phyloP scores from a whole-genome alignment of 2,113 vertebrate species.

The Etheostoma spectabile region DNA sequence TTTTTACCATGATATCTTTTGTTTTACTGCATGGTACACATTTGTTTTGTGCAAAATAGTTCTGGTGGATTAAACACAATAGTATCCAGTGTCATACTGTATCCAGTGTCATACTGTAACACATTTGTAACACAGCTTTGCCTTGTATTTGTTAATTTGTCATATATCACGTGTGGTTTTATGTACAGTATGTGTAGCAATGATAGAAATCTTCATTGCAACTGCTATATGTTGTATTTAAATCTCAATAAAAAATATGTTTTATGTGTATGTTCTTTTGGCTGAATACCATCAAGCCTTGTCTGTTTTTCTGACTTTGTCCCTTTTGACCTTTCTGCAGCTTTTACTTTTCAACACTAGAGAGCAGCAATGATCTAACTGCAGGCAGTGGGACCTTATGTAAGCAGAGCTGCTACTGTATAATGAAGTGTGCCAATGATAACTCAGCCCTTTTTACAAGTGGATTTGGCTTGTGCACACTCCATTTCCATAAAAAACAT shows the following conservation, averaged over 20 bases:
- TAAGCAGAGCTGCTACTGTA: constrained; percentile 72
- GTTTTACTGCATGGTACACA: neutral
- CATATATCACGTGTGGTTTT: too few species aligned
- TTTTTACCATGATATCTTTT: neutral
- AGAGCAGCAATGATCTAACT: constrained; percentile 68
- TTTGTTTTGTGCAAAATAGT: neutral
- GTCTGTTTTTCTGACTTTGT: constrained; percentile 63
- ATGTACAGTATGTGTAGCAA: too few species aligned
- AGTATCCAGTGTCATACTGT: neutral
- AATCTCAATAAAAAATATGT: constrained; percentile 9
- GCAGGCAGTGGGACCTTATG: constrained; percentile 60
- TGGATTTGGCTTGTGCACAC: constrained; percentile 65
- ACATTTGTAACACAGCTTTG: neutral
- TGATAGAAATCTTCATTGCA: neutral
- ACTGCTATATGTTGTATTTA: neutral
- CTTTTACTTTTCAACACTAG: constrained; percentile 64
- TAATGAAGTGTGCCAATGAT: constrained; percentile 72
- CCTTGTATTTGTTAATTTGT: constrained; percentile 1
- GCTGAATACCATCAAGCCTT: neutral
- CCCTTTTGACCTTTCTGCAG: constrained; percentile 75
- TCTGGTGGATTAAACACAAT: neutral
- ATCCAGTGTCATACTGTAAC: neutral
- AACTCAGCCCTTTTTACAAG: constrained; percentile 71
- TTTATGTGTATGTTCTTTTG: neutral
- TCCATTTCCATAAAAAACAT: constrained; percentile 54